phyloP scores from a whole-genome alignment of 2,113 vertebrate species.

The Tapirus terrestris region DNA sequence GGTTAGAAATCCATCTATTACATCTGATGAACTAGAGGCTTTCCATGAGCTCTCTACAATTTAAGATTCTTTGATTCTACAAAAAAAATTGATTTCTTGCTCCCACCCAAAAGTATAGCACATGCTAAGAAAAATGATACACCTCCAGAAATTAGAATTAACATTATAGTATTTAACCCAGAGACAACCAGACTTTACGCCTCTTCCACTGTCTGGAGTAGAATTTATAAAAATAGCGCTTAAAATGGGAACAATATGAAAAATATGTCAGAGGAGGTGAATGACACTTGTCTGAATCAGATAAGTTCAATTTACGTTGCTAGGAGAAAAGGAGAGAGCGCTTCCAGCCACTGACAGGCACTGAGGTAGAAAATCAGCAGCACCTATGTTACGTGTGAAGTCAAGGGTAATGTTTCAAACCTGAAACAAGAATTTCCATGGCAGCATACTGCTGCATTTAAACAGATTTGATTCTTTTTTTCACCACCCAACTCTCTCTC shows the following conservation, averaged over 20 bases:
- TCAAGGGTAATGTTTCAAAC: neutral
- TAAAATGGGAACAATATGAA: slow-evolving; percentile 33
- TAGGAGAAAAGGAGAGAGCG: slow-evolving; percentile 73
- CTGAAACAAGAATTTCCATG: neutral
- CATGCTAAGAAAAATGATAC: slow-evolving; percentile 58
- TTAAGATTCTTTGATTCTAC: neutral
- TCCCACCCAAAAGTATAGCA: slow-evolving; percentile 44
- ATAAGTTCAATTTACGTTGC: slow-evolving; percentile 75
- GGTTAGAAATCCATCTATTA: neutral
- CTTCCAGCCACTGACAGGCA: slow-evolving; percentile 68
- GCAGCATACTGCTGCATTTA: neutral
- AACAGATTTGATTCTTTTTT: neutral
- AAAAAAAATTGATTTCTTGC: neutral
- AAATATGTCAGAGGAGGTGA: slow-evolving; percentile 60
- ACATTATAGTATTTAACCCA: slow-evolving; percentile 4
- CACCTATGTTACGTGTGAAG: neutral
- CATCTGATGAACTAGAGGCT: neutral
- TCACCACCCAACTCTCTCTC: neutral
- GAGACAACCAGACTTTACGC: slow-evolving; percentile 13
- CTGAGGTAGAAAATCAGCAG: slow-evolving; percentile 76
- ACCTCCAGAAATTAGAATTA: slow-evolving; percentile 56
- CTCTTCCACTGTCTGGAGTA: slow-evolving; percentile 3
- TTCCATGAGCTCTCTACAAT: neutral
- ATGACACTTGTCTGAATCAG: slow-evolving; percentile 73
- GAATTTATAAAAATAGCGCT: slow-evolving; percentile 48